Base-by-base conservation (phyloP, 92 coral and sea anemone species). In the Palythoa heliodiscus region DNA sequence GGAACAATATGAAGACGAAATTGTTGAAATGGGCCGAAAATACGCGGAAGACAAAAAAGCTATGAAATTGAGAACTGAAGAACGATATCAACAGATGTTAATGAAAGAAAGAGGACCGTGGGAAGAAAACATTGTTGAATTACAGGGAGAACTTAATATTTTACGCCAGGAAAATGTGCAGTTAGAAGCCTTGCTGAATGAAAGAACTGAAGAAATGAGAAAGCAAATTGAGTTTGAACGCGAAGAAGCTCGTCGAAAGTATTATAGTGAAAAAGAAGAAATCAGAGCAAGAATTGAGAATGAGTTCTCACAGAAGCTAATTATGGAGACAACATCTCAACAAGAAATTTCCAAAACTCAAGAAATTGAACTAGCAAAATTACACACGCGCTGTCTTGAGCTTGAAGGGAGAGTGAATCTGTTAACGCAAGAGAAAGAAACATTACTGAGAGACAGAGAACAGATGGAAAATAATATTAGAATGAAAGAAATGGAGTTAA, bases 1-100 rank as follows among this genome's bases (percentile, higher is more conserved):
- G 38, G 94, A 89, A 85, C 92, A 88, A 40, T 95, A 95, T 39
- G 99, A 97, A 24, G 94, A 88, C 24, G 98, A 97, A 61, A 97
- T 97, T 48, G 73, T 94, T 19, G 95, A 95, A 78, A 84, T 95
- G 79, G 97, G 95, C 73, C 88, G 84, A 58, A 91, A 85, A 77
- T 89, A 88, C 64, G 93, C 96, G 3, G 91, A 87, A 47, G 99
- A 97, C 64, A 94, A 91, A 83, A 88, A 93, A 40, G 75, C 82
- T 2, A 17, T 97, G 24, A 90, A 95, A 77, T 60, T 79, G 58
- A 95, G 91, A 84, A 83, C 91, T 35, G 99, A 97, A 61, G 97
- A 92, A 77, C 90, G 92, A 58, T 89, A 90, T 69, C 95, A 92
- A 48, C 88, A 86, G 9, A 76, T 93, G 40, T 87, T 94, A 12